phyloP scores from a whole-genome alignment of 2,113 vertebrate species.

The Trichechus manatus region DNA sequence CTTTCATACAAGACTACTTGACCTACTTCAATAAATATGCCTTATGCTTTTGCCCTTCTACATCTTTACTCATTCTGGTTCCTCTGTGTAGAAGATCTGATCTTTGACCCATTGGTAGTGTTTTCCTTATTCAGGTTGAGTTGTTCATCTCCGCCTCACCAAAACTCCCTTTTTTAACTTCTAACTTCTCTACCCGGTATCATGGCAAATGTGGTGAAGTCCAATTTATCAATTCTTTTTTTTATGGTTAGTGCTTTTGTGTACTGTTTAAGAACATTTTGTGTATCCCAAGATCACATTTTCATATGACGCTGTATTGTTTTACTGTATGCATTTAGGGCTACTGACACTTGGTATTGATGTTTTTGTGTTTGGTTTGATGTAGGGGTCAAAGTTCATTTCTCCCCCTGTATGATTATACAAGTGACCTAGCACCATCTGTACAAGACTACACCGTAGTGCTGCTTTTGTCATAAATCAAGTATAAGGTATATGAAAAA shows the following conservation, averaged over 20 bases:
- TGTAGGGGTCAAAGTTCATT: constrained; percentile 1
- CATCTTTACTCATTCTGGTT: not conserved
- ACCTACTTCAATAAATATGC: not conserved
- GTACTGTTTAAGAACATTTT: not conserved
- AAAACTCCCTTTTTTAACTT: not conserved
- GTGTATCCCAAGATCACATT: not conserved
- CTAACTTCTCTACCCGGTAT: not conserved
- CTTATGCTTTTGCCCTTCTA: not conserved
- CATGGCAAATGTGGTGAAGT: not conserved
- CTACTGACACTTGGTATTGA: not conserved
- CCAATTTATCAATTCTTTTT: not conserved
- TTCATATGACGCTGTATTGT: not conserved
- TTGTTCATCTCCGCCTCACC: not conserved
- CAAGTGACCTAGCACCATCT: not conserved
- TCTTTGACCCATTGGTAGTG: not conserved
- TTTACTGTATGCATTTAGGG: constrained; percentile 10
- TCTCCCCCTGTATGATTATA: not conserved
- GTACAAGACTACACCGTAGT: not conserved
- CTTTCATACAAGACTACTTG: not conserved
- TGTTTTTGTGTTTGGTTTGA: not conserved
- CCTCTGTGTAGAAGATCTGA: not conserved
- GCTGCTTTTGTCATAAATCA: not conserved
- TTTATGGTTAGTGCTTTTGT: constrained; percentile 16
- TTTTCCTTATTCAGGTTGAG: not conserved
- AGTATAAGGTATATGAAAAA: not conserved